A percentile compares a stretch with the other conserved stretches of the same genome.
These are phyloP conservation scores for Parasteatoda tepidariorum DNA, from an alignment of 1,140 invertebrate genomes.

Conservation along the genomic window DNA sequence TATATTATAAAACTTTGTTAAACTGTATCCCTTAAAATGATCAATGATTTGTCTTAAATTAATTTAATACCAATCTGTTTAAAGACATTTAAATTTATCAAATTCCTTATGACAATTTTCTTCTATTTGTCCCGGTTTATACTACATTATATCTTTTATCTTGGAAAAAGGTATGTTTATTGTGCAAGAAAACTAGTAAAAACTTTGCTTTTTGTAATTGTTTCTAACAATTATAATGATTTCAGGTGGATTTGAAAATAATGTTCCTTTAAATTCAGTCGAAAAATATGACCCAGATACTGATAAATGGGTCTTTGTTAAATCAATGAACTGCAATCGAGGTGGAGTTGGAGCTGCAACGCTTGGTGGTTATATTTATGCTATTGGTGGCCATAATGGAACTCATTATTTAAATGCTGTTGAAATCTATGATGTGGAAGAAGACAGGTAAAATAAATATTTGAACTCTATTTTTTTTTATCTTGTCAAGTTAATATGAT, in stretches of 20 bases:
- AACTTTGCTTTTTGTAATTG: neutral
- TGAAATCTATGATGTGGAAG: constrained; percentile 76
- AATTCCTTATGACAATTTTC: too few relatives aligned
- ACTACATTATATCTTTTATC: too few relatives aligned
- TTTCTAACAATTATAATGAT: constrained; percentile 63
- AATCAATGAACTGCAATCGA: constrained; percentile 60
- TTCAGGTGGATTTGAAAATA: constrained; percentile 72
- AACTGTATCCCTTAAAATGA: too few relatives aligned
- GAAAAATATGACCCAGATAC: constrained; percentile 72
- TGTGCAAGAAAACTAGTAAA: too few relatives aligned
- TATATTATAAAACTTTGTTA: too few relatives aligned
- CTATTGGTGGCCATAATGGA: constrained; percentile 84
- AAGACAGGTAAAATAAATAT: constrained; percentile 40
- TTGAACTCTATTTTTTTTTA: too few relatives aligned
- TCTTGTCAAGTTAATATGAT: too few relatives aligned
- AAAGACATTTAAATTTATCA: too few relatives aligned
- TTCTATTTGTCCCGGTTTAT: too few relatives aligned
- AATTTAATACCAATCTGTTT: too few relatives aligned
- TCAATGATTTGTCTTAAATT: too few relatives aligned
- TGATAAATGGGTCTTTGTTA: constrained; percentile 69
- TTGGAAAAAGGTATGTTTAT: too few relatives aligned
- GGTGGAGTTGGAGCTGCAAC: constrained; percentile 68
- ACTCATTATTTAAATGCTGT: constrained; percentile 80
- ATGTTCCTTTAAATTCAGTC: constrained; percentile 71
- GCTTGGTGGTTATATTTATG: constrained; percentile 68